These are phyloP conservation scores for Sminthurides aquaticus DNA, from an alignment of 2,888 invertebrate species.

Conservation along the genomic window DNA sequence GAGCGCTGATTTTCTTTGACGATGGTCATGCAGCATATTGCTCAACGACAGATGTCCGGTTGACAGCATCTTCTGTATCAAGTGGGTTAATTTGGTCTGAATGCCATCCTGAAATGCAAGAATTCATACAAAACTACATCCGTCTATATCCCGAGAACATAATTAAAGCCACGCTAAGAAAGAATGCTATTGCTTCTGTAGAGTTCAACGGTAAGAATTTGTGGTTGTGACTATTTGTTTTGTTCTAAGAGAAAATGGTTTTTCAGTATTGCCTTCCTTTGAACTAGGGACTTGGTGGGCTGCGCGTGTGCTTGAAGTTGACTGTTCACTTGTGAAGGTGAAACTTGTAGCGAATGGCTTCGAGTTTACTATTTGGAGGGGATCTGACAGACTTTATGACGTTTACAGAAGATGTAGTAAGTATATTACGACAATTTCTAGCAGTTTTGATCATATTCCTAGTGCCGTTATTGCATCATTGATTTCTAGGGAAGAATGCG, in stretches of 20 bases:
- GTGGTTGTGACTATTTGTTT: neutral
- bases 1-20: constrained; percentile 86
- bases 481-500: constrained; percentile 15
- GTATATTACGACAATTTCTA: no score
- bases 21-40: constrained; percentile 81
- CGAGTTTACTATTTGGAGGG: constrained; percentile 90
- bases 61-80: constrained; percentile 61
- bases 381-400: constrained; percentile 70
- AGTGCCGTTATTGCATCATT: no score
- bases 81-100: constrained; percentile 44
- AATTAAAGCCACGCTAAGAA: neutral
- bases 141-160: constrained; percentile 22
- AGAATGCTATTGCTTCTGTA: constrained; percentile 61
- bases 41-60: constrained; percentile 61
- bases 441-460: no score
- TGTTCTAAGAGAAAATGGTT: neutral
- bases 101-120: constrained; percentile 13
- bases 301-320: constrained; percentile 69
- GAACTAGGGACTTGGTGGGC: constrained; percentile 66
- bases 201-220: constrained; percentile 73
- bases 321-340: constrained; percentile 80
- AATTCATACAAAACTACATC: constrained; percentile 29
- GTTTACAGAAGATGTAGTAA: constrained; percentile 38
- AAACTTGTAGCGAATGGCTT: constrained; percentile 67
- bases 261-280: neutral